phyloP scores from a whole-genome alignment of 1,140 invertebrate genomes.

The Vanessa tameamea region DNA sequence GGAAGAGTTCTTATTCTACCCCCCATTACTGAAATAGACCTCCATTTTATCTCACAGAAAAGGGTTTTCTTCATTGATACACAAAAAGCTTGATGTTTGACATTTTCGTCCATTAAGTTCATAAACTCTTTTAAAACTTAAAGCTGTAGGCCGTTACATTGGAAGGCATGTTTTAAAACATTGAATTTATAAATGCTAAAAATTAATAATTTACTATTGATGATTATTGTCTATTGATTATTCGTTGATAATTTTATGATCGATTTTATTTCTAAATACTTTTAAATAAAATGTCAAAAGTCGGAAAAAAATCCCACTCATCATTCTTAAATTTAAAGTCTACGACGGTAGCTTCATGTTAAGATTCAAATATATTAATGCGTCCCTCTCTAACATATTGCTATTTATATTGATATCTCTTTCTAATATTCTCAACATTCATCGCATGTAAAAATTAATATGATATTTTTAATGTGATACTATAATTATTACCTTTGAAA shows the following conservation, averaged over 20 bases:
- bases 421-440: neutral
- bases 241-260: conserved; percentile 9
- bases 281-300: neutral
- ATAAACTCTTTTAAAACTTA: too few relatives aligned
- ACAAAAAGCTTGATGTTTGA: too few relatives aligned
- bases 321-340: conserved; percentile 4
- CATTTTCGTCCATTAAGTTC: too few relatives aligned
- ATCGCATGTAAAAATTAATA: neutral
- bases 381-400: neutral
- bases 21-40: too few relatives aligned
- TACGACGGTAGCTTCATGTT: neutral
- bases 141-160: neutral
- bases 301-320: neutral
- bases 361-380: neutral
- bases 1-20: too few relatives aligned
- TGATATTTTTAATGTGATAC: too few relatives aligned
- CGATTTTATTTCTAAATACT: neutral
- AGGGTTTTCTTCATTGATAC: too few relatives aligned
- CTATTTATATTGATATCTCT: neutral
- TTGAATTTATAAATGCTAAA: neutral
- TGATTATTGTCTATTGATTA: conserved; percentile 12
- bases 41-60: too few relatives aligned
- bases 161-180: neutral
- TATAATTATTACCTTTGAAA: neutral
- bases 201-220: conserved; percentile 13